Percentiles rank a stretch among this genome's conserved stretches.
Evolutionary conservation across 2,888 invertebrate species (phyloP).

Genomic region (Thysanoteuthis rhombus): DNA sequence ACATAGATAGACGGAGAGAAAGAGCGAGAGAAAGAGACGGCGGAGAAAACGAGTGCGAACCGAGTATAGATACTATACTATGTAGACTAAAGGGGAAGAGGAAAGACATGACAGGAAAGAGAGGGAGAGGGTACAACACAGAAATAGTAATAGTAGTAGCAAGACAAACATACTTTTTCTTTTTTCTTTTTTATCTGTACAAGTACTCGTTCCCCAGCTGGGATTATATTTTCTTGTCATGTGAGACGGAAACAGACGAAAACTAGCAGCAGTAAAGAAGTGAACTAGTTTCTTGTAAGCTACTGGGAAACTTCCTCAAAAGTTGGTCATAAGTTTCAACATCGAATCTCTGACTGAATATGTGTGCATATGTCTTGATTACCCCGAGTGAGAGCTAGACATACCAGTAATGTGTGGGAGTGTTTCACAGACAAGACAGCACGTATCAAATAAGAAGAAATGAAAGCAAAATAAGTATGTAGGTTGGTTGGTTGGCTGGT

Average conservation of each 20-base stretch:
- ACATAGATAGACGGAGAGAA: not conserved
- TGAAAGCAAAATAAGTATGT: not conserved
- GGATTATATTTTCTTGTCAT: conserved; percentile 12
- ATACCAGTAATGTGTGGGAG: not conserved
- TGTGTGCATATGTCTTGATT: conserved; percentile 12
- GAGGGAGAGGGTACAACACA: not conserved
- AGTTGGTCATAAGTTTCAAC: not conserved
- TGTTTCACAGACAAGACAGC: not conserved
- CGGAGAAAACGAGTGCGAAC: not conserved
- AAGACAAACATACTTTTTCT: not conserved
- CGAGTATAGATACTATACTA: not conserved
- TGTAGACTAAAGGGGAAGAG: not conserved
- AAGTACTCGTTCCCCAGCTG: conserved; percentile 12
- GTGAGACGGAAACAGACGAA: not conserved
- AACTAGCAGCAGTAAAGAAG: not conserved
- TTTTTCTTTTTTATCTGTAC: not conserved
- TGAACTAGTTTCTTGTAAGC: not conserved
- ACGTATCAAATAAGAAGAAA: too few species aligned
- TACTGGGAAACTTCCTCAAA: conserved; percentile 12
- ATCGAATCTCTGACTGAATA: not conserved
- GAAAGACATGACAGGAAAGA: not conserved
- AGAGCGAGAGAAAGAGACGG: not conserved
- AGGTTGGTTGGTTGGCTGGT: not conserved
- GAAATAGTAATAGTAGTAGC: not conserved
- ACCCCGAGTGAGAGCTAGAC: not conserved